phyloP scores from a whole-genome alignment of 2,888 invertebrate genomes.

The Heliothis peltigera region DNA sequence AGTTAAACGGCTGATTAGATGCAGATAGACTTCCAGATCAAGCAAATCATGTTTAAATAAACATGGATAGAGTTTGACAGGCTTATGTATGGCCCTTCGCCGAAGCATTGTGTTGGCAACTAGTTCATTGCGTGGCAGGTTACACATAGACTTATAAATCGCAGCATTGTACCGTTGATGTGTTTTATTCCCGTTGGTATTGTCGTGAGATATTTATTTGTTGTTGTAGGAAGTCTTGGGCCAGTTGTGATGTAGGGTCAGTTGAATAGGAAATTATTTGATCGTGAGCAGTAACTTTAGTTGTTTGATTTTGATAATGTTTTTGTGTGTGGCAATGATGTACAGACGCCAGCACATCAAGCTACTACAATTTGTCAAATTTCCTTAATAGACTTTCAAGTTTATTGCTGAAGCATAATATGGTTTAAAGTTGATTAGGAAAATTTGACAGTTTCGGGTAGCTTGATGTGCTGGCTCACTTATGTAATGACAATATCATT shows the following conservation, averaged over 20 bases:
- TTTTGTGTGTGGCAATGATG: not conserved
- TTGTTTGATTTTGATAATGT: not conserved
- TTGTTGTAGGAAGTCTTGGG: conserved; percentile 33
- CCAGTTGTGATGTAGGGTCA: conserved; percentile 31
- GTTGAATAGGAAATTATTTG: conserved; percentile 30
- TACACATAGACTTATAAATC: conserved; percentile 57
- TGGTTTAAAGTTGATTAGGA: no score
- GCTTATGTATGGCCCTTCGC: conserved; percentile 43
- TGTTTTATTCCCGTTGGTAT: conserved; percentile 56
- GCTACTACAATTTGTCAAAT: no score
- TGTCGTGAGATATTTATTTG: conserved; percentile 45
- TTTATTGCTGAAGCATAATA: no score
- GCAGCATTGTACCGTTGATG: conserved; percentile 56
- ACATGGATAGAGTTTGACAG: conserved; percentile 64
- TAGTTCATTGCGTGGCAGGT: conserved; percentile 50
- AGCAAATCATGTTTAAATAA: conserved; percentile 72
- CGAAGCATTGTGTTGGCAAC: conserved; percentile 39
- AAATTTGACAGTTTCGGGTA: no score
- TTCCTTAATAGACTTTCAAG: no score
- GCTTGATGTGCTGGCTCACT: no score
- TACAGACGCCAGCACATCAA: no score
- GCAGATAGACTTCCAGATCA: conserved; percentile 66
- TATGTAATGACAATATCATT: not conserved
- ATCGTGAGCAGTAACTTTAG: conserved; percentile 11
- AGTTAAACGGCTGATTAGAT: conserved; percentile 67